Conservation (phyloP, 1,140 invertebrate species). For the Drosophila nigrodunni region DNA sequence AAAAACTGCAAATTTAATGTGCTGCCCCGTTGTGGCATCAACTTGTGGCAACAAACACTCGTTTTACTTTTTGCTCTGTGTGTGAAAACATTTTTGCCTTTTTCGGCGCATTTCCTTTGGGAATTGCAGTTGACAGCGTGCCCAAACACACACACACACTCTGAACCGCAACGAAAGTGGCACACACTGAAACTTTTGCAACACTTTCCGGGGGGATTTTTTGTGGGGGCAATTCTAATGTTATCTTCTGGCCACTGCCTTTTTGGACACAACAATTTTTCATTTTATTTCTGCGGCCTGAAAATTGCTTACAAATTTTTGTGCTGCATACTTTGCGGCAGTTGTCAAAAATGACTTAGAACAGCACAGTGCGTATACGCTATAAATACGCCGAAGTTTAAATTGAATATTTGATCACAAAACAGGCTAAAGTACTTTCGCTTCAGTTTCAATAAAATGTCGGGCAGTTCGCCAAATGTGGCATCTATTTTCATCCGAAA, state of each 20-base stretch:
- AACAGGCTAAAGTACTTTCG: no score
- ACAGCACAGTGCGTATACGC: background rate
- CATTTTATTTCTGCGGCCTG: conserved; percentile 68
- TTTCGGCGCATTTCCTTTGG: conserved; percentile 78
- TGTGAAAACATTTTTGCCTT: conserved; percentile 69
- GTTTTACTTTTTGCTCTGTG: conserved; percentile 55
- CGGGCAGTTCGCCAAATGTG: no score
- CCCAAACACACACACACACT: conserved; percentile 15
- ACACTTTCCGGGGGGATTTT: conserved; percentile 54
- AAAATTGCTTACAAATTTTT: conserved; percentile 79
- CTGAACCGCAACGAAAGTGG: conserved; percentile 70
- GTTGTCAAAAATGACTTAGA: conserved; percentile 23
- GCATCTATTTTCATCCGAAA: no score
- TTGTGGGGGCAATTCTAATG: conserved; percentile 17
- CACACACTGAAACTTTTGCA: conserved; percentile 71
- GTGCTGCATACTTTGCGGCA: conserved; percentile 59
- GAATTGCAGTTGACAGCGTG: conserved; percentile 79
- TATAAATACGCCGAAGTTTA: background rate
- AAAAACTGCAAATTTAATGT: conserved; percentile 79
- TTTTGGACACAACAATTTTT: conserved; percentile 79
- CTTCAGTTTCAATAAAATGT: no score
- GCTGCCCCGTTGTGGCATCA: conserved; percentile 67
- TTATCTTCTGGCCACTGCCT: conserved; percentile 74
- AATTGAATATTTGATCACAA: background rate
- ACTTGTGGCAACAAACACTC: conserved; percentile 78